Base-by-base conservation (phyloP, 2,888 invertebrate genomes). In the Nephrocerus scutellatus region DNA sequence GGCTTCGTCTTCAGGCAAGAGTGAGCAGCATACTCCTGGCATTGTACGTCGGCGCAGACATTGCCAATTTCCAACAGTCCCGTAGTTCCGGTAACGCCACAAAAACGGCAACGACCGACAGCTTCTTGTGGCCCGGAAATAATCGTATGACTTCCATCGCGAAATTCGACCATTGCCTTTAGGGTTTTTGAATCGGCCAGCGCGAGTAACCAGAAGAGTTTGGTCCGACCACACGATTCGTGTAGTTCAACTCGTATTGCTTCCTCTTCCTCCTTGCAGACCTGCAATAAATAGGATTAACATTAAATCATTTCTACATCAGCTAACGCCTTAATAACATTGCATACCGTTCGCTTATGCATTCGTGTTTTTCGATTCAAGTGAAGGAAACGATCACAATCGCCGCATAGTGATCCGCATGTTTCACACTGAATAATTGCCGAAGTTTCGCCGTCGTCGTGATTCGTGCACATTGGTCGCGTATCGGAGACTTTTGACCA, bases 201-300 rank as follows among this genome's bases (percentile, higher is more conserved):
- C 2, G 93, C 83, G 56, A 95, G 72, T 6, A 97, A 74, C 93
- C 96, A 96, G 67, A 92, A 93, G 5, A 97, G 72, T 67, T 96
- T 95, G 2, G 91, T 92, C 23, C 97, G 77, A 0, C 96, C 96
- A 63, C 96, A 96, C 0, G 86, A 84, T 68, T 93, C 96, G 67
- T 97, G 96, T n/a, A 96, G 76, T 67, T 97, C 95, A 5, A 97
- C 90, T 46, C 90, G 84, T 44, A 96, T 92, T 0, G 93, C 89
- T 63, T 92, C 91, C 60, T 95, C 92, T 59, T 95, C 93, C 60
- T 93, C 93, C 64, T 93, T 93, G 69, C 93, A 93, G 1, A 65
- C 65, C 65, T 65, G 14, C 7, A 18, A 22, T 23, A 19, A n/a
- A 24, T 39, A 18, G 12, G 10, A 21, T 6, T 32, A 16, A 15